Percentiles rank a stretch among this genome's conserved stretches.
Evolutionary conservation across 2,888 invertebrate species (phyloP).

Genomic region (Merodon equestris): DNA sequence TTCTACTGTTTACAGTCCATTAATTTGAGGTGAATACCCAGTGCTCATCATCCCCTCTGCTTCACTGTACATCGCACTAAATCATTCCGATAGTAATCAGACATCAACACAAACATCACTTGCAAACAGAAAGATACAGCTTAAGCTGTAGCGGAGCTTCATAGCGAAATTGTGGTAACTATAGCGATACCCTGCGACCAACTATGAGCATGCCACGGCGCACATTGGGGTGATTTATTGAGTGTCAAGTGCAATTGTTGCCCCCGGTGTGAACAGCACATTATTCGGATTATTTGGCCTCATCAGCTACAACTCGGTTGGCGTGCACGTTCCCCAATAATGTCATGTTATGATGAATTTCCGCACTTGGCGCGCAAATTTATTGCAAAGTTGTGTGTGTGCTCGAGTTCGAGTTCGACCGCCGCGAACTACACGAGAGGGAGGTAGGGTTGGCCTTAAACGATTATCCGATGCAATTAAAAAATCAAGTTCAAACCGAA

Average conservation of each 20-base stretch:
- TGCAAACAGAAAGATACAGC: too few species aligned
- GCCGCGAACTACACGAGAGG: too few species aligned
- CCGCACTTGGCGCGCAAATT: slow-evolving; percentile 57
- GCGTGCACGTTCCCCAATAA: slow-evolving; percentile 36
- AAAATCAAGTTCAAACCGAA: slow-evolving; percentile 44
- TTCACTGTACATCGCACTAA: slow-evolving; percentile 27
- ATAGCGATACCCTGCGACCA: too few species aligned
- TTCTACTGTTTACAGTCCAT: neutral
- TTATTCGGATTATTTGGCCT: slow-evolving; percentile 22
- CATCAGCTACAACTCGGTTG: slow-evolving; percentile 22
- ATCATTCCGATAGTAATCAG: slow-evolving; percentile 49
- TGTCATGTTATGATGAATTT: slow-evolving; percentile 60
- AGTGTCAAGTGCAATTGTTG: slow-evolving; percentile 69
- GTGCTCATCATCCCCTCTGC: neutral
- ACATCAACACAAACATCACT: slow-evolving; percentile 40
- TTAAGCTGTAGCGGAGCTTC: slow-evolving; percentile 40
- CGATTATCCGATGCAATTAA: slow-evolving; percentile 34
- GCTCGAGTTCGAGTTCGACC: too few species aligned
- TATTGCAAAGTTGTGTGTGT: slow-evolving; percentile 15
- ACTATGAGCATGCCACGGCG: too few species aligned
- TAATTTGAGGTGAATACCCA: slow-evolving; percentile 22
- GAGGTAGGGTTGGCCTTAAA: neutral
- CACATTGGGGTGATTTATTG: slow-evolving; percentile 57
- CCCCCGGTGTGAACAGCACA: slow-evolving; percentile 57
- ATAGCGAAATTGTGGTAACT: slow-evolving; percentile 50